Evolutionary conservation across 2,888 invertebrate species (phyloP).

Genomic region (Caenorhabditis zanzibari): DNA sequence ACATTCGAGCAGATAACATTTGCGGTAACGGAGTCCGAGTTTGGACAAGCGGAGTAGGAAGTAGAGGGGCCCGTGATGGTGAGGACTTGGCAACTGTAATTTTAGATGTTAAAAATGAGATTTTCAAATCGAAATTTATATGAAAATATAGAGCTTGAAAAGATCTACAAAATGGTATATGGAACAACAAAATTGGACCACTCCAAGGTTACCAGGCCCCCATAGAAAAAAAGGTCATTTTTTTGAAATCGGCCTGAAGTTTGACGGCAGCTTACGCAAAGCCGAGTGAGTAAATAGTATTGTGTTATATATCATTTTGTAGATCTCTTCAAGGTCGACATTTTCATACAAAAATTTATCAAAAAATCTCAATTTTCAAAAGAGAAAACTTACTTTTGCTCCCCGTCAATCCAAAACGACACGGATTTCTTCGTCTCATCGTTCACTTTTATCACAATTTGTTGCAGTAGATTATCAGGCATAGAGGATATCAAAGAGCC

Average conservation of each 20-base stretch:
- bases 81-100: constrained; percentile 47
- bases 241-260: too few species aligned
- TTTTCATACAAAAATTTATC: too few species aligned
- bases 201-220: too few species aligned
- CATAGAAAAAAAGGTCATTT: too few species aligned
- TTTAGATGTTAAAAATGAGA: neutral
- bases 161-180: too few species aligned
- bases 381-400: constrained; percentile 8
- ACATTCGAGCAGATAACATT: constrained; percentile 59
- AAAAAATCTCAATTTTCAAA: too few species aligned
- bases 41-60: constrained; percentile 22
- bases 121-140: too few species aligned
- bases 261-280: too few species aligned
- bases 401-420: constrained; percentile 44
- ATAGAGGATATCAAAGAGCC: constrained; percentile 29
- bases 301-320: too few species aligned
- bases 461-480: constrained; percentile 27
- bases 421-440: constrained; percentile 56
- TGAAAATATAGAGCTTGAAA: too few species aligned
- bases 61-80: constrained; percentile 30
- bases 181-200: too few species aligned
- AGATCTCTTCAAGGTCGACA: neutral
- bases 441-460: constrained; percentile 34
- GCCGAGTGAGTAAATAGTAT: too few species aligned
- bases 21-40: constrained; percentile 20